Base-by-base conservation (phyloP, 2,113 vertebrate species). In the Glaucomys volans region DNA sequence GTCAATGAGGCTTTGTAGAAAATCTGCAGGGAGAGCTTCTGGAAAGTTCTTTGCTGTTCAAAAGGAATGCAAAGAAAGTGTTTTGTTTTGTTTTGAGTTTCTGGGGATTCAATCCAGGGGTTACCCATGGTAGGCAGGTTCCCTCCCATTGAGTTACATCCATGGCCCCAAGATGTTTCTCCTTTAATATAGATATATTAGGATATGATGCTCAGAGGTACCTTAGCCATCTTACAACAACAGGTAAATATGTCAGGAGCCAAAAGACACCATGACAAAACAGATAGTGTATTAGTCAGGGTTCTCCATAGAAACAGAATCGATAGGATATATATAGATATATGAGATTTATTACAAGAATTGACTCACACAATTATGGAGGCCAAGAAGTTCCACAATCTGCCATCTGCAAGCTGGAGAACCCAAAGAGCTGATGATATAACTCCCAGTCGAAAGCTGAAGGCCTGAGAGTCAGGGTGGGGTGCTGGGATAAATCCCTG, bases 31-130 rank as follows among this genome's bases (percentile, higher is more conserved):
- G 59, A 54, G 62, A 67, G 18, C 7, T 88, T 96, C 80, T 64
- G 24, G 44, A 89, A 94, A 76, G 37, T 76, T 95, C 62, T 92
- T 62, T 67, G 66, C 32, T 82, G 0, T 88, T 95, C 74, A 79
- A 87, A 77, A 89, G 16, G 5, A 66, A 90, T 30, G 42, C n/a
- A 69, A 87, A 93, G 35, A 67, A 88, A 74, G 18, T 26, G 7
- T 26, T 59, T 20, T 72, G 40, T 11, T 13, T 59, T 18, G 24
- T 35, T 57, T 57, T 28, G 12, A 28, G 47, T 22, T 88, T 5
- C 35, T 40, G 76, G 66, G 50, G 13, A 50, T 47, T 35, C 14
- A 76, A 35, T 40, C 30, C 17, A 94, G 30, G 14, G 11, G 47
- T 66, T 14, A 47, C 26, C 4, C 13, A 47, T 64, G 54, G 20